phyloP scores from a whole-genome alignment of 2,888 invertebrate genomes.

The Syrista parreyssii region DNA sequence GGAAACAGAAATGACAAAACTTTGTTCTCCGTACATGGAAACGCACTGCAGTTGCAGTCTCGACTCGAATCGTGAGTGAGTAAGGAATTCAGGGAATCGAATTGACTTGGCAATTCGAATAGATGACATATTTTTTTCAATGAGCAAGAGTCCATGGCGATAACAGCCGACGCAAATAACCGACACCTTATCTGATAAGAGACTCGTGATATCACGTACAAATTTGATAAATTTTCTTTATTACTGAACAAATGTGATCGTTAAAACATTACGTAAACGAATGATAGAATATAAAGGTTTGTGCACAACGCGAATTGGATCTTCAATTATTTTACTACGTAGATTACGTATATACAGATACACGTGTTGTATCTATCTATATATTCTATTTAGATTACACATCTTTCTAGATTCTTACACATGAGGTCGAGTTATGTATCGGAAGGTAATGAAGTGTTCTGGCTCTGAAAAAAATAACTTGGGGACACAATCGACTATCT shows the following conservation, averaged over 20 bases:
- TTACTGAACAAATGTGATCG: not conserved
- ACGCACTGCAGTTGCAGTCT: not conserved
- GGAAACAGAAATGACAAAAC: not conserved
- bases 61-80: not conserved
- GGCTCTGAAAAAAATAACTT: not conserved
- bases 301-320: not conserved
- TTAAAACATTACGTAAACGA: not conserved
- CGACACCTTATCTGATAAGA: slow-evolving; percentile 37
- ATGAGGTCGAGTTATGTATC: no score
- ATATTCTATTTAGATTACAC: not conserved
- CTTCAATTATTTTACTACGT: not conserved
- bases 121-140: not conserved
- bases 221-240: slow-evolving; percentile 33
- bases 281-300: not conserved
- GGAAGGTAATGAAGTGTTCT: not conserved
- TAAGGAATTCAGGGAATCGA: not conserved
- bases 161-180: slow-evolving; percentile 2
- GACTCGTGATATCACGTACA: slow-evolving; percentile 26
- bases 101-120: not conserved
- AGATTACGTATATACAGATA: not conserved
- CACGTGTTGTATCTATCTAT: not conserved
- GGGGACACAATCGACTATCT: not conserved
- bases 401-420: not conserved
- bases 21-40: not conserved
- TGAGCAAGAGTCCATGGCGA: not conserved